These are phyloP conservation scores for Aplysina aerophoba DNA, from an alignment of 37 sponge, comb jelly and placozoan species.

Conservation along the genomic window DNA sequence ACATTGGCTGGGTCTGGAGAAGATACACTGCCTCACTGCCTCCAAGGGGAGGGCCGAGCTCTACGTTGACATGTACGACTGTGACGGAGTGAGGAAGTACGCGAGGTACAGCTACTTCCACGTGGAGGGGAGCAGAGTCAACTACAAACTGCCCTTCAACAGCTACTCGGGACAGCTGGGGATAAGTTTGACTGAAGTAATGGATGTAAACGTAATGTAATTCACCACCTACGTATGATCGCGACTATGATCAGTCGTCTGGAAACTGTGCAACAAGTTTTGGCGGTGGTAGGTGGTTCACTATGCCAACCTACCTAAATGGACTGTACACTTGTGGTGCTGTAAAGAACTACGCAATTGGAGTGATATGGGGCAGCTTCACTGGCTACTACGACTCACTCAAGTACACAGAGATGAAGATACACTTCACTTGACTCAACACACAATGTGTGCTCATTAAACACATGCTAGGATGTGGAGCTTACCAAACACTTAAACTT, in stretches of 20 bases:
- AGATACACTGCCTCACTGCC: slow-evolving; percentile 21
- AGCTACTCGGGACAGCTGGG: slow-evolving; percentile 15
- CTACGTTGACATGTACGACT: slow-evolving; percentile 1
- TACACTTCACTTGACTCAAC: background rate
- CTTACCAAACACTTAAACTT: no score
- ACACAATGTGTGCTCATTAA: background rate
- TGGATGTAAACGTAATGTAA: background rate
- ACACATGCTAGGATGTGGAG: background rate
- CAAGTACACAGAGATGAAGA: slow-evolving; percentile 24
- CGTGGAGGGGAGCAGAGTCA: background rate
- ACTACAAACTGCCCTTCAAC: background rate
- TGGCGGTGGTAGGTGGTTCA: slow-evolving; percentile 15
- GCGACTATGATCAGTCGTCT: background rate
- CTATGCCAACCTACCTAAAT: background rate
- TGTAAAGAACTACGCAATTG: background rate
- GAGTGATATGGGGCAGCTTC: background rate
- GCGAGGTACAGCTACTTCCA: slow-evolving; percentile 17
- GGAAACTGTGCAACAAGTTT: background rate
- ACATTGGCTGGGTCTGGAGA: slow-evolving; percentile 20
- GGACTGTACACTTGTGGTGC: slow-evolving; percentile 15
- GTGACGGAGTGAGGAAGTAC: slow-evolving; percentile 9
- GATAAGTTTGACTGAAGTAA: background rate
- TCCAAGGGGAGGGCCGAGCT: background rate
- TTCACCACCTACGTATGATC: background rate
- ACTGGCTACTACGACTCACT: background rate